Percentiles rank a stretch among this genome's conserved stretches.
Evolutionary conservation across 2,113 vertebrate genomes (phyloP).

Genomic region (Perca fluviatilis): DNA sequence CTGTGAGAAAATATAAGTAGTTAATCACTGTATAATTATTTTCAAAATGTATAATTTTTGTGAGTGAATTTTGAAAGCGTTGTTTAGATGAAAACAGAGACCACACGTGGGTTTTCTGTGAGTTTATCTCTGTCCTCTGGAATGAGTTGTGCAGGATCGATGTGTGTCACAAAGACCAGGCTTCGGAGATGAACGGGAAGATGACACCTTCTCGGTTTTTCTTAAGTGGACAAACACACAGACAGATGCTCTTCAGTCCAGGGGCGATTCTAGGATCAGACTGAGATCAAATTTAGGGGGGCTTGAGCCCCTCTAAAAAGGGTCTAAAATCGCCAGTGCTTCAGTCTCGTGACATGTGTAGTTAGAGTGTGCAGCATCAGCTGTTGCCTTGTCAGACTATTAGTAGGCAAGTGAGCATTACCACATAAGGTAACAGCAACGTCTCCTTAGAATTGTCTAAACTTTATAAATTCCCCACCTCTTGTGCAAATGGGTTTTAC

Average conservation of each 20-base stretch:
- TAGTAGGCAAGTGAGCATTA: slow-evolving; percentile 14
- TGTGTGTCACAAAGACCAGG: background rate
- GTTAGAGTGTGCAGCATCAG: slow-evolving; percentile 37
- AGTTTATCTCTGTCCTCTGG: background rate
- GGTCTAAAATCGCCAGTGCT: background rate
- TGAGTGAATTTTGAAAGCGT: background rate
- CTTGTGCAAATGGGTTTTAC: background rate
- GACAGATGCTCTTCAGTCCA: background rate
- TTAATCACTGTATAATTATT: background rate
- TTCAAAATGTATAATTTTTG: background rate
- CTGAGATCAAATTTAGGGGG: no score
- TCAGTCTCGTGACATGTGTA: slow-evolving; percentile 24
- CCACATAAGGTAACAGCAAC: background rate
- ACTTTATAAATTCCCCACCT: background rate
- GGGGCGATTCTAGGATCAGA: no score
- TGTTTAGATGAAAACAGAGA: background rate
- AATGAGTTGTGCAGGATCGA: background rate
- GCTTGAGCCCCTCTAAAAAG: no score
- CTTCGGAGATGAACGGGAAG: slow-evolving; percentile 3
- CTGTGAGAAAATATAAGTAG: background rate
- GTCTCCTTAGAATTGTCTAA: background rate
- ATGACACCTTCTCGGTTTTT: slow-evolving; percentile 5
- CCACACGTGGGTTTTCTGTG: background rate
- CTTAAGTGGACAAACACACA: slow-evolving; percentile 11
- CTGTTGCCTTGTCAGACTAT: slow-evolving; percentile 26